Base-by-base conservation (phyloP, 1,140 invertebrate species). In the Rhyacophila brunnea region DNA sequence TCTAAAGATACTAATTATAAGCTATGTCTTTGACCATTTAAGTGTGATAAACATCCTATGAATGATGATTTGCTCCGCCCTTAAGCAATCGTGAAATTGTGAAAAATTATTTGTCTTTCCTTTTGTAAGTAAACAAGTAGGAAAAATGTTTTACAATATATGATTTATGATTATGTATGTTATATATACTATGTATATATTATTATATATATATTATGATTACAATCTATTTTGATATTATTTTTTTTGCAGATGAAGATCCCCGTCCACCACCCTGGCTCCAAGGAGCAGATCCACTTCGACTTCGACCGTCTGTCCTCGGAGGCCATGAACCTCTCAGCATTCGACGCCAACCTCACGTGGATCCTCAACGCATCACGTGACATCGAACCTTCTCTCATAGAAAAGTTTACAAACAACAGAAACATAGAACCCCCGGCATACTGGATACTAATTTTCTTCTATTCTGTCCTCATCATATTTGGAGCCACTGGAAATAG, bases 401-500 rank as follows among this genome's bases (percentile, higher is more conserved):
- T 84, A 17, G 80, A 83, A n/a, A 79, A 80, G 59, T 86, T 83
- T 68, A 72, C 82, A 4, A 73, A 73, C 34, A 91, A 90, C 68
- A 78, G 85, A 58, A 83, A 82, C 10, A 80, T 91, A 14, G 84
- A 87, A 59, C 84, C 83, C 57, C 79, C 81, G 0, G 83, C 84
- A 11, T 83, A 85, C 68, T 81, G 84, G 15, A 68, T 81, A 1
- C 80, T 94, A 0, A 85, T 91, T 19, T 74, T 81, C 0, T 83
- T 86, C 63, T 93, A 92, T 72, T 78, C 83, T 1, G 70, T 89
- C 7, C 77, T 94, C 20, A 92, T 93, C 54, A 72, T 88, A 1
- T 83, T 91, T 48, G 91, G 91, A 6, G 83, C 87, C 7, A 73
- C 86, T 44, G 91, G 91, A 19, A 94, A 93, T 74, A 85, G 83